Evolutionary conservation across 2,888 invertebrate species (phyloP), one percentile per base, ranked within the genome.

Genomic region (Amiota minor): DNA sequence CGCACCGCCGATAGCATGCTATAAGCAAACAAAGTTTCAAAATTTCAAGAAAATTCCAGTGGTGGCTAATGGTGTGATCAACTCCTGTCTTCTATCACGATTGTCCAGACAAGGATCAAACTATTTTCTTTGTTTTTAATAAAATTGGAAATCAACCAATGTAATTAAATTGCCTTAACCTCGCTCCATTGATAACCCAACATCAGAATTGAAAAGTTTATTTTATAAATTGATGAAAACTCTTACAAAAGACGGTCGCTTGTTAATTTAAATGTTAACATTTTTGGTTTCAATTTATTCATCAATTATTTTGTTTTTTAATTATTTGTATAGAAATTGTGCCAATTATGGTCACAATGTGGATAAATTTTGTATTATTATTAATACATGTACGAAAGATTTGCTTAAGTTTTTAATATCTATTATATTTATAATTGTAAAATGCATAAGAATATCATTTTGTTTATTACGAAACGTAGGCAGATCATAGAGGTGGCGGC

Each of bases 1-100:
- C 81, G 72, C 71, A 84, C 86, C 23, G 88, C 85, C 20, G 79
- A 81, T 61, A 81, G 84, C 71, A 73, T 88, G 72, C 61, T 81
- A 69, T 87, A 78, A 76, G 45, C 20, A n/a, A 68, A 9, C 23
- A 11, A 47, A 65, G 10, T 14, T n/a, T n/a, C n/a, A 4, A 20
- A 53, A 50, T 20, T 23, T 65, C 46, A 47, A 23, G 35, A 35
- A 9, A 62, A 62, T 55, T 35, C 35, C 35, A 35, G 6, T 35
- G 35, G 35, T 35, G 35, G 35, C 6, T 35, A 4, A 35, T 35
- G 35, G 35, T 35, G 35, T 35, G 6, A 35, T 8, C 35, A 35
- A 6, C 35, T 35, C 2, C 6, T 35, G 6, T 35, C 35, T 8
- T 35, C 35, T 35, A 35, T 35, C 35, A 35, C 2, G 35, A 35